Percentiles rank a stretch among this genome's conserved stretches.
Evolutionary conservation across 2,113 vertebrate genomes (phyloP).

Genomic region (Diphyllodes magnificus): DNA sequence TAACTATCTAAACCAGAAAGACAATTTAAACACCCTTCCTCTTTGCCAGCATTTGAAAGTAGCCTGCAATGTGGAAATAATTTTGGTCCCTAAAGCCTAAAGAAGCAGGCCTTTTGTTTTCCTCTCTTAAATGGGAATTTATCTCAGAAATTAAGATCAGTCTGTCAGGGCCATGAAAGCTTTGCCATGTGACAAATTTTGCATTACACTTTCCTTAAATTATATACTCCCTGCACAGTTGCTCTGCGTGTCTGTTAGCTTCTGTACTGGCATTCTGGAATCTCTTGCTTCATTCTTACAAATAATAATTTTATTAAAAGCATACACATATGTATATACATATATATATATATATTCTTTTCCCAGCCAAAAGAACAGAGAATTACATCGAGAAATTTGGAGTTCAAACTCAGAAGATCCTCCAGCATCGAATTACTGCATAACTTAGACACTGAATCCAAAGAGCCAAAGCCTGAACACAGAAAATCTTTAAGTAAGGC

Average conservation of each 20-base stretch:
- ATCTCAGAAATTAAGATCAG: constrained; percentile 55
- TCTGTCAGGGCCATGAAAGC: constrained; percentile 35
- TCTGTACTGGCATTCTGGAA: background rate
- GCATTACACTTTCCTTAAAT: constrained; percentile 35
- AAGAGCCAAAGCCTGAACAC: constrained; percentile 81
- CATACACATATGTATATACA: background rate
- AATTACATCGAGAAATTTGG: constrained; percentile 54
- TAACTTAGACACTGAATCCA: constrained; percentile 71
- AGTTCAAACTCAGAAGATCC: constrained; percentile 74
- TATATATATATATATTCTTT: constrained; percentile 28
- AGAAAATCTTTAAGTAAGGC: constrained; percentile 85
- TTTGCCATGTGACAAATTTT: constrained; percentile 45
- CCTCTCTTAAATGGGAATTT: constrained; percentile 29
- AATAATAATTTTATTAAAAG: constrained; percentile 44
- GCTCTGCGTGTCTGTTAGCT: background rate
- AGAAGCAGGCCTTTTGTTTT: constrained; percentile 48
- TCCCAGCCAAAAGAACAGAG: constrained; percentile 68
- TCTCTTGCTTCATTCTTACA: background rate
- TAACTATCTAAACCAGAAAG: constrained; percentile 21
- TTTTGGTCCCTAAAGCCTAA: constrained; percentile 21
- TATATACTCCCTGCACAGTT: constrained; percentile 36
- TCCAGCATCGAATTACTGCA: constrained; percentile 79
- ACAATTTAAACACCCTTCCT: background rate
- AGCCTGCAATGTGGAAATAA: constrained; percentile 48
- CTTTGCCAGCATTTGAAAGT: background rate